Evolutionary conservation across 1,140 invertebrate species (phyloP).

Genomic region (Solenopsis invicta): DNA sequence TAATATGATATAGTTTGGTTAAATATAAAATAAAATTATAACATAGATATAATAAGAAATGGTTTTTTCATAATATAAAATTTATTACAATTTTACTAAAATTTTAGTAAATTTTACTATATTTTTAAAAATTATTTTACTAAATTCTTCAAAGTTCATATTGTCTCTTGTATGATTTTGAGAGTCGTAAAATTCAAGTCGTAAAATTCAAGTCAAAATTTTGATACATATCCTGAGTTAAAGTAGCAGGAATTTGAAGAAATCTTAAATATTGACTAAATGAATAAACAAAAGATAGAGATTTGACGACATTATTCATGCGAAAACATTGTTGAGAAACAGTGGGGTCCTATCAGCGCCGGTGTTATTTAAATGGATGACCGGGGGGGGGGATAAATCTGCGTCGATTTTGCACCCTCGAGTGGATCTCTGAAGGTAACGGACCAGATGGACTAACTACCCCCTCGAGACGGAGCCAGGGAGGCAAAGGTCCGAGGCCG

Average conservation of each 20-base stretch:
- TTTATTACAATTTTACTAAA: too few relatives aligned
- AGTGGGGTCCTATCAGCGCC: slow-evolving; percentile 6
- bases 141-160: too few relatives aligned
- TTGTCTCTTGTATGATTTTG: too few relatives aligned
- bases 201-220: neutral
- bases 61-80: too few relatives aligned
- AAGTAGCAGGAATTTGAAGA: neutral
- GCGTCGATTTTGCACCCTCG: slow-evolving; percentile 52
- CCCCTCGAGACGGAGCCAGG: slow-evolving; percentile 78
- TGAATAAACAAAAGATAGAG: too few relatives aligned
- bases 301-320: neutral
- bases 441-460: slow-evolving; percentile 85
- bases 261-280: neutral
- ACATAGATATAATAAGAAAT: too few relatives aligned
- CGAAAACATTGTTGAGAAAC: slow-evolving; percentile 8
- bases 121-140: too few relatives aligned
- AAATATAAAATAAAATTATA: too few relatives aligned
- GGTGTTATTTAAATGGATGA: slow-evolving; percentile 38
- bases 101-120: too few relatives aligned
- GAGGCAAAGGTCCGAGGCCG: slow-evolving; percentile 57
- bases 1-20: too few relatives aligned
- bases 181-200: too few relatives aligned
- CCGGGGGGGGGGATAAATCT: slow-evolving; percentile 44
- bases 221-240: neutral
- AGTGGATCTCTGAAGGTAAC: slow-evolving; percentile 47